Percentiles rank a stretch among this genome's conserved stretches.
phyloP scores from a whole-genome alignment of 2,888 invertebrate species.

The Oligia strigilis region DNA sequence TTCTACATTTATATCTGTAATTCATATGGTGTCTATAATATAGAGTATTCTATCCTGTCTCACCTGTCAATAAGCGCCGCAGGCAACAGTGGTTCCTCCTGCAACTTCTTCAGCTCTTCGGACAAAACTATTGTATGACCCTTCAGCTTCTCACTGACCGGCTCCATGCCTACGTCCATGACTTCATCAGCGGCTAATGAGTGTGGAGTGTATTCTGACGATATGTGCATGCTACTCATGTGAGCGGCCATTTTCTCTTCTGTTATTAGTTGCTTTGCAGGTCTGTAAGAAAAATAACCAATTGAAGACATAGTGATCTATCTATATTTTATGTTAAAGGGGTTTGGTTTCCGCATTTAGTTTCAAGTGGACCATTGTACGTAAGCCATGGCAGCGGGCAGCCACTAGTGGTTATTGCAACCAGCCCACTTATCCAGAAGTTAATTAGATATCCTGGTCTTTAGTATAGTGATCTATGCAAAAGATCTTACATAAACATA shows the following conservation, averaged over 20 bases:
- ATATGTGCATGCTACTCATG: conserved; percentile 94
- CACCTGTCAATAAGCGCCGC: conserved; percentile 91
- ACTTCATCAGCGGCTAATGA: conserved; percentile 73
- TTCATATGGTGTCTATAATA: no score
- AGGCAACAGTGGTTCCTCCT: conserved; percentile 92
- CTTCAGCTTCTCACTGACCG: conserved; percentile 78
- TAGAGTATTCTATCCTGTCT: conserved; percentile 11
- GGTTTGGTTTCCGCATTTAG: not conserved
- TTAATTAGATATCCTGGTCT: no score
- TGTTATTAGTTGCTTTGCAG: conserved; percentile 94
- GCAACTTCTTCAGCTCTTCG: conserved; percentile 93
- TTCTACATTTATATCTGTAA: no score
- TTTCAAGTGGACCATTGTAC: not conserved
- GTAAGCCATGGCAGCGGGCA: no score
- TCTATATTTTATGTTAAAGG: not conserved
- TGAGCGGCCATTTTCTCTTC: conserved; percentile 96
- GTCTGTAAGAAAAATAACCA: conserved; percentile 78
- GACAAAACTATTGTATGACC: conserved; percentile 92
- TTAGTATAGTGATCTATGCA: no score
- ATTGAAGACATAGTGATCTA: not conserved
- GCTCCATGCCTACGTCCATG: conserved; percentile 82
- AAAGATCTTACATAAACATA: no score
- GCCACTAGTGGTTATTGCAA: no score
- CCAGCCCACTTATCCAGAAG: no score
- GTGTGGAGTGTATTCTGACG: conserved; percentile 86